phyloP scores from a whole-genome alignment of 2,113 vertebrate species.

The Xenopus borealis region DNA sequence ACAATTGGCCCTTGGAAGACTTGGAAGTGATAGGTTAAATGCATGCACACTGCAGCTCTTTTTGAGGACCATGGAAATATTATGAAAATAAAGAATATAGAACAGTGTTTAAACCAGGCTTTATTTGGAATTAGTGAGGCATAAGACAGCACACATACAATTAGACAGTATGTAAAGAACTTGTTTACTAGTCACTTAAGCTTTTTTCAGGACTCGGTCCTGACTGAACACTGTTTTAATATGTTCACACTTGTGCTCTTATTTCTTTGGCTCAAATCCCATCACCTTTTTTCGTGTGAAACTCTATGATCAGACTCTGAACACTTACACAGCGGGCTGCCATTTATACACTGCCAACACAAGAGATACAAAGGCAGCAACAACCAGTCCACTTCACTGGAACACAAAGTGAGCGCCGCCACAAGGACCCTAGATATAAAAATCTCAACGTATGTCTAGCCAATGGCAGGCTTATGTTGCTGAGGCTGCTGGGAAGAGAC shows the following conservation, averaged over 20 bases:
- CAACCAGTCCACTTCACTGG: background rate
- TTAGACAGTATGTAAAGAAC: too few relatives aligned
- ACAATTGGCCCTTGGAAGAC: too few relatives aligned
- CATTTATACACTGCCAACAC: too few relatives aligned
- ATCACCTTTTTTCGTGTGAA: background rate
- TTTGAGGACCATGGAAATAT: too few relatives aligned
- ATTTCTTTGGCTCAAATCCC: background rate
- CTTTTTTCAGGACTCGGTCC: background rate
- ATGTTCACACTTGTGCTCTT: background rate
- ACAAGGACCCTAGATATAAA: background rate
- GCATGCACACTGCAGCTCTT: too few relatives aligned
- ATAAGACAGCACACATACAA: too few relatives aligned
- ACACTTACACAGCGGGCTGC: background rate
- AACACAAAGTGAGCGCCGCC: background rate
- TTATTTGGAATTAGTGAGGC: too few relatives aligned
- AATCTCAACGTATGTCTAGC: background rate
- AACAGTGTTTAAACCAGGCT: too few relatives aligned
- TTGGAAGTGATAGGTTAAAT: too few relatives aligned
- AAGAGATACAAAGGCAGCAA: background rate
- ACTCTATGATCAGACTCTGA: too few relatives aligned
- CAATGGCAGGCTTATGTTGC: conserved; percentile 1
- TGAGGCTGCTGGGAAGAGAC: conserved; percentile 9
- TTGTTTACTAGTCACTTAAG: too few relatives aligned
- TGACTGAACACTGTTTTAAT: conserved; percentile 25
- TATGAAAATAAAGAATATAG: too few relatives aligned